A percentile compares a stretch with the other conserved stretches of the same genome.
Conservation (phyloP, 2,888 invertebrate species). For the Ellobium chinense region DNA sequence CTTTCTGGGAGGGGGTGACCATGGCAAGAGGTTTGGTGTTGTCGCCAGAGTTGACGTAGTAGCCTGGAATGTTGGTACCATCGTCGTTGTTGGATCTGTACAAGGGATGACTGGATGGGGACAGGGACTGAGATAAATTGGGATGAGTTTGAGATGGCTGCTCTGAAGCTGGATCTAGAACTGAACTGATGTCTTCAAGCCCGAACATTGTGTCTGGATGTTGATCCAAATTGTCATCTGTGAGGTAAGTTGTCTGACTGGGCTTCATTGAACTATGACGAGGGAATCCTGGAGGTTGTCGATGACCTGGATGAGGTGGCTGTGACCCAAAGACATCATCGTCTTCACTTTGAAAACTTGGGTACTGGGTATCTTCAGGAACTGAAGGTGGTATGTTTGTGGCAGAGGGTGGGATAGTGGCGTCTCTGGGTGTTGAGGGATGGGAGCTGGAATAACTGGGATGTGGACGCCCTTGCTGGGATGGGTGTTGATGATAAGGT, state of each 20-base stretch:
- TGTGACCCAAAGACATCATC: slow-evolving; percentile 65
- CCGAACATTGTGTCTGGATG: slow-evolving; percentile 49
- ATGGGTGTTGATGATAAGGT: slow-evolving; percentile 57
- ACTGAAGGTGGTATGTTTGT: slow-evolving; percentile 47
- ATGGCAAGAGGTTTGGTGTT: slow-evolving; percentile 3
- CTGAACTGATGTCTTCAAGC: slow-evolving; percentile 69
- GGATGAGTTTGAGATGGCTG: slow-evolving; percentile 31
- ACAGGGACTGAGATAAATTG: background rate
- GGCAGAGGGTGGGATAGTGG: slow-evolving; percentile 44
- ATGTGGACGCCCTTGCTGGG: slow-evolving; percentile 32
- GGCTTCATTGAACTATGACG: slow-evolving; percentile 74
- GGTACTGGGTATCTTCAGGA: slow-evolving; percentile 52
- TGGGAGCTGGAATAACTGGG: background rate
- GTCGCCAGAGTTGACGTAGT: slow-evolving; percentile 21
- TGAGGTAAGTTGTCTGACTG: slow-evolving; percentile 64
- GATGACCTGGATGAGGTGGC: background rate
- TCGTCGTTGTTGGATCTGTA: background rate
- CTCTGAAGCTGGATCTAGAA: slow-evolving; percentile 61
- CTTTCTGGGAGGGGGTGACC: slow-evolving; percentile 16
- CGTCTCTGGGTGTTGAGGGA: background rate
- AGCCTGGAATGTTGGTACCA: slow-evolving; percentile 43
- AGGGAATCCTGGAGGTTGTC: slow-evolving; percentile 59
- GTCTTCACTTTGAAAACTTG: slow-evolving; percentile 58
- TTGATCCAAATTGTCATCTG: slow-evolving; percentile 49
- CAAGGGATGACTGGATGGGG: slow-evolving; percentile 12